Conservation (phyloP, 2,113 vertebrate genomes). For the Corvus moneduloides region DNA sequence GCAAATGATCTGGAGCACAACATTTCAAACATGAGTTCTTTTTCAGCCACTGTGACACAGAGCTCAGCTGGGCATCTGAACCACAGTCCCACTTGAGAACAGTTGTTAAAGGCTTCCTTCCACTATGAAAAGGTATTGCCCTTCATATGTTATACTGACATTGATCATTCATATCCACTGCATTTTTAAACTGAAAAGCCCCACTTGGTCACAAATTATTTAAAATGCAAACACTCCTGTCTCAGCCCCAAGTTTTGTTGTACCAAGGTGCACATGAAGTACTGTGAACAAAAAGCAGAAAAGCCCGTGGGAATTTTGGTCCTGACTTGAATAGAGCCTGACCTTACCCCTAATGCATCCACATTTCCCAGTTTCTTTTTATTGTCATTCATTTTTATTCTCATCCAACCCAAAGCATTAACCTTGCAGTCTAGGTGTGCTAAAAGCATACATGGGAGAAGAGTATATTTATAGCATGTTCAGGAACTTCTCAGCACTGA, state of each 20-base stretch:
- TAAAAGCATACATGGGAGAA: not conserved
- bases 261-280: not conserved
- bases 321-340: not conserved
- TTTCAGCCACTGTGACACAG: not conserved
- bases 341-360: not conserved
- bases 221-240: not conserved
- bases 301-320: not conserved
- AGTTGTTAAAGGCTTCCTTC: not conserved
- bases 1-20: not conserved
- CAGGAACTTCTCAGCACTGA: not conserved
- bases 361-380: not conserved
- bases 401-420: not conserved
- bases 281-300: not conserved
- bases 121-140: not conserved
- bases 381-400: not conserved
- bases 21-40: not conserved
- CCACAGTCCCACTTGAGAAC: not conserved
- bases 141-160: not conserved
- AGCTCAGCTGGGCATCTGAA: not conserved
- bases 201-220: not conserved
- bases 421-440: not conserved
- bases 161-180: not conserved
- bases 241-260: not conserved
- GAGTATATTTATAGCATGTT: rapidly evolving
- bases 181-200: not conserved